Percentiles rank a stretch among this genome's conserved stretches.
Evolutionary conservation across 2,797 vertebrate species (phyloP).

Genomic region (Protosalanx chinensis): DNA sequence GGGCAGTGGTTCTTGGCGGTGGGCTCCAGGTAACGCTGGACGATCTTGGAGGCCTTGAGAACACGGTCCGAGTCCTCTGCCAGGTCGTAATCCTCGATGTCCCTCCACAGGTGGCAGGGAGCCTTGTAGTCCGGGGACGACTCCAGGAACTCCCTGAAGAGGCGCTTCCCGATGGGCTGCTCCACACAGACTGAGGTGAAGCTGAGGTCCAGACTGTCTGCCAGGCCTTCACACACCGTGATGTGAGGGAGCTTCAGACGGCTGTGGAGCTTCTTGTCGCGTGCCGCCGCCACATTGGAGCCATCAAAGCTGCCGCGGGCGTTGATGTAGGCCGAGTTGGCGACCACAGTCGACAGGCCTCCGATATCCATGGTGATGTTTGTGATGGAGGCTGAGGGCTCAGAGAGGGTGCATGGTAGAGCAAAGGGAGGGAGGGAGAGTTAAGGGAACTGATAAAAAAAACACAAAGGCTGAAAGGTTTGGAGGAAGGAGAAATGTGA

Average conservation of each 20-base stretch:
- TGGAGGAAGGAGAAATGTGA: conserved; percentile 20
- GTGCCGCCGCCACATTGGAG: conserved; percentile 60
- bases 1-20: conserved; percentile 76
- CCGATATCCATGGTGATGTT: conserved; percentile 82
- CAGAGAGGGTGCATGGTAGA: conserved; percentile 52
- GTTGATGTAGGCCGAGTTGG: conserved; percentile 89
- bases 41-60: conserved; percentile 75
- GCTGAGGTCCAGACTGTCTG: conserved; percentile 69
- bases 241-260: conserved; percentile 85
- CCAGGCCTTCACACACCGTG: conserved; percentile 76
- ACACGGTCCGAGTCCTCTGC: conserved; percentile 73
- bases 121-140: conserved; percentile 62
- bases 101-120: conserved; percentile 76
- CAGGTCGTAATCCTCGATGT: conserved; percentile 78
- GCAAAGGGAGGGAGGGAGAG: background rate
- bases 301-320: conserved; percentile 84
- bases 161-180: conserved; percentile 84
- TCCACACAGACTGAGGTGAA: conserved; percentile 76
- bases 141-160: conserved; percentile 83
- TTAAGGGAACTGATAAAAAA: conserved; percentile 7
- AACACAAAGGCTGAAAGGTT: conserved; percentile 25
- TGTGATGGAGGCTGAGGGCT: conserved; percentile 27
- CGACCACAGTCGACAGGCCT: conserved; percentile 86
- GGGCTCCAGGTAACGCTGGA: conserved; percentile 78
- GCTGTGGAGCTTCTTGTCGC: conserved; percentile 84